Conservation (phyloP, 2,888 invertebrate species). For the Apamea epomidion region DNA sequence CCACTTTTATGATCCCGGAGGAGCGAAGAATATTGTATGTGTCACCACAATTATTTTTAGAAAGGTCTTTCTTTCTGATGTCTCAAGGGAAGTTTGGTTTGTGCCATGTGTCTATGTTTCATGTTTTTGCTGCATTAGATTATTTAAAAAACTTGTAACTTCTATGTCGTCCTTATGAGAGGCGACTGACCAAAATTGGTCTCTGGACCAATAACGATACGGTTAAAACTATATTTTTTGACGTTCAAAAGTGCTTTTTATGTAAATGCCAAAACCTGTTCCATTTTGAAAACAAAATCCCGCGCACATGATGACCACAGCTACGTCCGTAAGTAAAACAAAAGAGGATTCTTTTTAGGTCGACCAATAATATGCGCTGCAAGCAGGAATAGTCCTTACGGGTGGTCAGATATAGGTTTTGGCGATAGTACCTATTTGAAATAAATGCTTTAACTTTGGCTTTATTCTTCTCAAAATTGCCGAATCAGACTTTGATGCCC, state of each 20-base stretch:
- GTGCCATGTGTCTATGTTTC: background rate
- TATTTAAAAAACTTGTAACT: background rate
- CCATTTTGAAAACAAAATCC: no score
- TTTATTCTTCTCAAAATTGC: background rate
- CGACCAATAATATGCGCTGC: no score
- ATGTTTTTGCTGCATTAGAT: background rate
- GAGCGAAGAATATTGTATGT: conserved; percentile 20
- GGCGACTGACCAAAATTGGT: background rate
- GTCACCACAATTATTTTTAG: conserved; percentile 31
- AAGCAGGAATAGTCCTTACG: no score
- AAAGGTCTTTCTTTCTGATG: background rate
- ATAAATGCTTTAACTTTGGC: no score
- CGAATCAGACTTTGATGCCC: background rate
- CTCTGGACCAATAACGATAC: background rate
- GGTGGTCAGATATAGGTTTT: no score
- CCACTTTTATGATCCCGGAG: conserved; percentile 2
- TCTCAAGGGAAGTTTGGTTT: conserved; percentile 4
- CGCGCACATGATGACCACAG: no score
- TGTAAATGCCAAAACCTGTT: no score
- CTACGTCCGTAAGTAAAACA: no score
- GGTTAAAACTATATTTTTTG: background rate
- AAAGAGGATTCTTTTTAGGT: no score
- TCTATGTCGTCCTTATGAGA: background rate
- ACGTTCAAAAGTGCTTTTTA: no score
- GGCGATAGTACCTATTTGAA: no score